Evolutionary conservation across 2,888 invertebrate species (phyloP), one percentile per base, ranked within the genome.

Genomic region (Mesodorylaimus sp.): DNA sequence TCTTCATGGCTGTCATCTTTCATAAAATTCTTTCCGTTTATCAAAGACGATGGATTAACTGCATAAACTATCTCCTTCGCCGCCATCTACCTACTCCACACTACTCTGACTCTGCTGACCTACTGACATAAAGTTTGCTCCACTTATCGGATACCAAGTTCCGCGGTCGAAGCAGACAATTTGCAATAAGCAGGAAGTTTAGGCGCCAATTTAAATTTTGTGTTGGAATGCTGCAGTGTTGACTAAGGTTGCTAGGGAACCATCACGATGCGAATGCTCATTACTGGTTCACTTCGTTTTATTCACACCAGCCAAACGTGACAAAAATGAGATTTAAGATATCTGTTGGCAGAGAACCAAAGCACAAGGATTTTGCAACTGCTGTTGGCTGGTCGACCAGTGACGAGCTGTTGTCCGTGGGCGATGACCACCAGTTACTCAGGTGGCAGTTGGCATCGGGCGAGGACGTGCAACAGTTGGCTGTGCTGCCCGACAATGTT

Each of bases 371-470:
- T 59, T 76, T 83, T n/a, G 80, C 86, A 13, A 81, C 83, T 53
- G 87, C 88, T 67, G 80, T 88, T 16, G 83, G 83, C 57, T 95
- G 93, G 93, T 83, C 81, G 66, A 83, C 80, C 58, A 79, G 84
- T 27, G 91, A 93, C 68, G 91, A 93, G 68, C 80, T 89, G 45
- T 85, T 81, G 70, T 86, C 88, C 25, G 81, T 82, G 28, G 88
- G 88, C n/a, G 93, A 93, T 66, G 91, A 95, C 66, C 87, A 85
- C 66, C 77, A 80, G 61, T 74, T 93, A 46, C 71, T 85, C 48
- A 81, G 81, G 66, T 93, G 91, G 91, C 86, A 82, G 66, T 74
- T 86, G 21, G 76, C 80, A 2, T 80, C 76, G 53, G 79, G 79
- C 55, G 85, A 84, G 0, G n/a, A n/a, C n/a, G 76, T 77, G 50